Evolutionary conservation across 2,113 vertebrate genomes (phyloP).

Genomic region (Dromiciops gliroides): DNA sequence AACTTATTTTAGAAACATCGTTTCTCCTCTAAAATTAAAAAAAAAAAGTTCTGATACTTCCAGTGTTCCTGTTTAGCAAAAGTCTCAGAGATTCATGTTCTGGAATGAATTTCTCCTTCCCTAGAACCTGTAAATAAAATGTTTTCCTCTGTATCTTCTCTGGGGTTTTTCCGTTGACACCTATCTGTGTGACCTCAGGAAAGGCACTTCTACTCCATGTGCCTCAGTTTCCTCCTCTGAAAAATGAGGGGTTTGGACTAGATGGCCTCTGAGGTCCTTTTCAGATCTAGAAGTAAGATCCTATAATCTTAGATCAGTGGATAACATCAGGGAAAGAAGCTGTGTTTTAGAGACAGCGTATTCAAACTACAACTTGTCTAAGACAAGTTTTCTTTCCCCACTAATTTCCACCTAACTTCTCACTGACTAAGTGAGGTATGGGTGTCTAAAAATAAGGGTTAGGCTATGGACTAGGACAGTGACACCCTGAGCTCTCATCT

Average conservation of each 20-base stretch:
- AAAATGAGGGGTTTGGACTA: neutral
- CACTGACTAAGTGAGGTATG: neutral
- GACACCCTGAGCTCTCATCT: conserved; percentile 26
- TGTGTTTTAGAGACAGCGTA: conserved; percentile 15
- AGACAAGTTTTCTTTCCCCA: neutral
- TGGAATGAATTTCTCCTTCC: neutral
- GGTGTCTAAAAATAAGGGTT: neutral
- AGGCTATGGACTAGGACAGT: conserved; percentile 12
- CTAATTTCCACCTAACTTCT: neutral
- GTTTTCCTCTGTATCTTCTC: neutral
- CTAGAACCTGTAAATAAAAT: neutral
- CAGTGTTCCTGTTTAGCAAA: conserved; percentile 23
- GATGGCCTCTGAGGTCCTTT: neutral
- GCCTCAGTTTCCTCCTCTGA: neutral
- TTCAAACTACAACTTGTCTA: conserved; percentile 14
- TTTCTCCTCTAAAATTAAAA: conserved; percentile 27
- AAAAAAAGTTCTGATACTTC: conserved; percentile 26
- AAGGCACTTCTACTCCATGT: neutral
- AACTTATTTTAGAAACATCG: conserved; percentile 18
- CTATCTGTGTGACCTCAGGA: neutral
- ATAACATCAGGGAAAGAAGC: neutral
- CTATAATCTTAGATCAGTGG: neutral
- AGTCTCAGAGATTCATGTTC: neutral
- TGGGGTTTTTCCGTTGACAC: neutral
- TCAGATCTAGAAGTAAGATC: neutral